Evolutionary conservation across 2,113 vertebrate genomes (phyloP).

Genomic region (Corythoichthys intestinalis): DNA sequence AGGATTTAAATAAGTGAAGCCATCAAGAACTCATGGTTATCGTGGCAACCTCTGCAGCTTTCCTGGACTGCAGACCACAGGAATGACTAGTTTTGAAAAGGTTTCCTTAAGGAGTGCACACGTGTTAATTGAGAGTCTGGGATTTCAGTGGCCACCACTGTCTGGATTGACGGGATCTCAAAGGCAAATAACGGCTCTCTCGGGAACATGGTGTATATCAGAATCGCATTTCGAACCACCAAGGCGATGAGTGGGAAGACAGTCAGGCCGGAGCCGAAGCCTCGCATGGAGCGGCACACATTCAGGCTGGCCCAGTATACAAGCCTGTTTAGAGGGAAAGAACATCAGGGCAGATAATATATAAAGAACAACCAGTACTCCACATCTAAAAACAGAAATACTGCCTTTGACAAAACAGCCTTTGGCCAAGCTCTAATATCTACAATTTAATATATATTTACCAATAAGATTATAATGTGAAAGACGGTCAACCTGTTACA

Average conservation of each 20-base stretch:
- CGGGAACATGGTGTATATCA: constrained; percentile 60
- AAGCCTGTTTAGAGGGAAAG: constrained; percentile 46
- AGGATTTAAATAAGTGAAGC: constrained; percentile 61
- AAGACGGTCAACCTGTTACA: not conserved
- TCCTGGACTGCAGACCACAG: constrained; percentile 66
- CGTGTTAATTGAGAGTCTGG: constrained; percentile 39
- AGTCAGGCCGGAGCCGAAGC: constrained; percentile 73
- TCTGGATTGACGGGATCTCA: constrained; percentile 10
- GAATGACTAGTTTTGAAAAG: constrained; percentile 69
- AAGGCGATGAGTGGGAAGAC: constrained; percentile 70
- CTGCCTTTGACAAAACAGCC: not conserved
- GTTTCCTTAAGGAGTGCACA: constrained; percentile 47
- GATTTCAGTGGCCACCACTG: constrained; percentile 38
- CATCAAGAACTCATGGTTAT: constrained; percentile 55
- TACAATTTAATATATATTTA: not conserved
- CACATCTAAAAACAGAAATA: not conserved
- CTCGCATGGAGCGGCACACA: constrained; percentile 65
- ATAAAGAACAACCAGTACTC: not conserved
- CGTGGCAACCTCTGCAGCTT: constrained; percentile 59
- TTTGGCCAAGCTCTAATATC: not conserved
- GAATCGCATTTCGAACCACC: constrained; percentile 70
- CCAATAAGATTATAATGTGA: not conserved
- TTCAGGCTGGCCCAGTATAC: constrained; percentile 71
- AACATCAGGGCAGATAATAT: not conserved
- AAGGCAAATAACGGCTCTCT: constrained; percentile 53